Evolutionary conservation across 2,888 invertebrate genomes (phyloP).

Genomic region (Desoria tigrina): DNA sequence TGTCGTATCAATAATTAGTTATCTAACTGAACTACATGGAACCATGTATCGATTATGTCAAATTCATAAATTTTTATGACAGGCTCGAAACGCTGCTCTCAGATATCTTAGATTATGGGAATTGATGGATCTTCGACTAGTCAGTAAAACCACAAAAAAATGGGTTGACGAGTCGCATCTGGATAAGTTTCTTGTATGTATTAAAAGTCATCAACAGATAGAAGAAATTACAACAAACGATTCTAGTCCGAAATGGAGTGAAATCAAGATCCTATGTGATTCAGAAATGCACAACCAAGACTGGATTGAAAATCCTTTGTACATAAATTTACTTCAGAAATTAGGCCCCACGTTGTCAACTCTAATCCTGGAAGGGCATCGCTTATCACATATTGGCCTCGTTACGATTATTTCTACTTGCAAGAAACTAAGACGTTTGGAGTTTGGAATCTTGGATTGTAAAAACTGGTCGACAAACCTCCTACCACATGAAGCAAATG

Average conservation of each 20-base stretch:
- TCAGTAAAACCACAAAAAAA: not conserved
- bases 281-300: not conserved
- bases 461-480: not conserved
- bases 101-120: slow-evolving; percentile 3
- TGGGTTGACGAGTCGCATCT: slow-evolving; percentile 9
- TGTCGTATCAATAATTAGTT: too few species aligned
- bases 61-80: too few species aligned
- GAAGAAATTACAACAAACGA: not conserved
- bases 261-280: slow-evolving; percentile 13
- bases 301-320: slow-evolving; percentile 12
- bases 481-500: not conserved
- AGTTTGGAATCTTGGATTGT: slow-evolving; percentile 6
- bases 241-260: not conserved
- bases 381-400: not conserved
- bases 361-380: not conserved
- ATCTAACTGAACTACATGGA: too few species aligned
- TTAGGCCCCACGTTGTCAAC: not conserved
- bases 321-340: slow-evolving; percentile 6
- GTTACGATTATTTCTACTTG: not conserved
- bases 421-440: not conserved
- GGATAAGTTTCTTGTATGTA: not conserved
- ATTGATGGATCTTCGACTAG: slow-evolving; percentile 14
- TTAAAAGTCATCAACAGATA: slow-evolving; percentile 1
- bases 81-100: not conserved
- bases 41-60: too few species aligned